Percentiles rank a stretch among this genome's conserved stretches.
Evolutionary conservation across 1,140 invertebrate genomes (phyloP).

Genomic region (Trinorchestia longiramus): DNA sequence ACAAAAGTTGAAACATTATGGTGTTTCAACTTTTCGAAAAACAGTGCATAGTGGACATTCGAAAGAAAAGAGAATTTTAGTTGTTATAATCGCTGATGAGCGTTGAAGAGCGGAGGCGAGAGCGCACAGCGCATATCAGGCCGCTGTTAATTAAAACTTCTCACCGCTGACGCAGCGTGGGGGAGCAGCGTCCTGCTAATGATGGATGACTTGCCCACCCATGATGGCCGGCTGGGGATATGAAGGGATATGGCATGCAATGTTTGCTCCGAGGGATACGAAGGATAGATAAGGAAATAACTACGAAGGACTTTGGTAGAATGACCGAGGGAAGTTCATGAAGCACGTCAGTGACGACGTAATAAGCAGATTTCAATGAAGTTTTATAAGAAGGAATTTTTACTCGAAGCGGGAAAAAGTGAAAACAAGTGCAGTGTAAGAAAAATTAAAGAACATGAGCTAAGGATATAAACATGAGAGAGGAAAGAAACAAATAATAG

Average conservation of each 20-base stretch:
- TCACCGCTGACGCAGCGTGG: slow-evolving; percentile 3
- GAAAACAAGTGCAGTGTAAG: too few species aligned
- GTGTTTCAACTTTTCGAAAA: background rate
- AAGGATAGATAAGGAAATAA: background rate
- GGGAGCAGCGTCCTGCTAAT: background rate
- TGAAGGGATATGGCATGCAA: background rate
- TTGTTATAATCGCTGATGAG: background rate
- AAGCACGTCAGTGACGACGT: background rate
- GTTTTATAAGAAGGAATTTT: too few species aligned
- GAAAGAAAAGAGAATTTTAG: background rate
- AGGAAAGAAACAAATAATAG: too few species aligned
- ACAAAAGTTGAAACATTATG: background rate
- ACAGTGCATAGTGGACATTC: background rate
- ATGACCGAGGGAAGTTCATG: background rate
- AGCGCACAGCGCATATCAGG: background rate
- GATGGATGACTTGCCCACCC: slow-evolving; percentile 14
- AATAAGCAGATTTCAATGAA: background rate
- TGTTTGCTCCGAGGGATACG: background rate
- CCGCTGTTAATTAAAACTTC: slow-evolving; percentile 29
- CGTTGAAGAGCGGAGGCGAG: background rate
- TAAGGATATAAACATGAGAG: too few species aligned
- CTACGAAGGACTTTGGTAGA: background rate
- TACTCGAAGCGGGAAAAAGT: too few species aligned
- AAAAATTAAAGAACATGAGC: too few species aligned
- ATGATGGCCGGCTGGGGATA: background rate